Evolutionary conservation across 2,888 invertebrate genomes (phyloP), one percentile per base, ranked within the genome.

Genomic region (Aleiodes alternator): DNA sequence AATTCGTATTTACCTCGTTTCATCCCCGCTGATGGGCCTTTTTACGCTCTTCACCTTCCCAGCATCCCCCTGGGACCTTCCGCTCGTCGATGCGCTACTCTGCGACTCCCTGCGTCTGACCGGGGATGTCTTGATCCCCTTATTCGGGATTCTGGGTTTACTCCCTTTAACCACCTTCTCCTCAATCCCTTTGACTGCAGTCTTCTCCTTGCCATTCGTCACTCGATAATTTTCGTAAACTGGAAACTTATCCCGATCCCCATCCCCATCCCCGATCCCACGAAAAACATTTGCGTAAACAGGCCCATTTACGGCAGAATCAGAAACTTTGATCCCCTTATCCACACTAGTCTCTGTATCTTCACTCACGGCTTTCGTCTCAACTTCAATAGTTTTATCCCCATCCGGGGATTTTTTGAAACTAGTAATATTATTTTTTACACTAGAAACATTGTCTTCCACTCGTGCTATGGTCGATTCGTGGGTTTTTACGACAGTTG

Each of bases 221-320:
- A 38, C 34, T 8, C 61, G 23, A 53, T 79, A 82, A 76, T 86
- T 86, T 61, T 85, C 85, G 59, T 86, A 86, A 75, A 85, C 80
- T 31, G 85, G 85, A 5, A 61, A 77, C 7, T 76, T 76, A 11
- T 78, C 75, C 31, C 75, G 72, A 6, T 72, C 68, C 5, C 74
- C 77, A 4, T 66, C 4, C 74, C 77, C 76, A 11, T 78, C 75
- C 31, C 75, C 73, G 4, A 72, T 64, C 5, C 74, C 77, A 4
- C 81, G 80, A 56, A 86, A 86, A 1, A 86, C 78, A 71, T 86
- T 86, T 1, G 79, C 85, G 73, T 86, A 86, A n/a, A 81, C 76
- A 12, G 82, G 84, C 48, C 77, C 75, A 7, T 14, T 77, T n/a
- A 0, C 50, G 4, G 56, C 61, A 1, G 48, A 38, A 61, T 76